These are phyloP conservation scores for Rhinoptilus africanus DNA, from an alignment of 2,113 vertebrate genomes.

Conservation along the genomic window DNA sequence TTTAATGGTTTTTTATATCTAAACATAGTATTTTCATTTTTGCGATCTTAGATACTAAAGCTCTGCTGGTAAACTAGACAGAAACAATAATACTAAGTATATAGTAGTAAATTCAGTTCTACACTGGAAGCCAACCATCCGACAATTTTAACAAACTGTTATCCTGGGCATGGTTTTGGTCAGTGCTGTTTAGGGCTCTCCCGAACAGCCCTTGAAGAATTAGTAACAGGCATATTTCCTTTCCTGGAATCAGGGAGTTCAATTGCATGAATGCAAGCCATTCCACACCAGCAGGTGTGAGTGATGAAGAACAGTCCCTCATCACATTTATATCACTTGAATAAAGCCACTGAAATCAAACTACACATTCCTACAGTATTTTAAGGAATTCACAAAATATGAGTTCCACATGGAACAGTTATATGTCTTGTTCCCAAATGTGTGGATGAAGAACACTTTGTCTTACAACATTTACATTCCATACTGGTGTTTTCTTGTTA, in stretches of 20 bases:
- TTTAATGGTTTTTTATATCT: neutral
- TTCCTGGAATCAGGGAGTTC: neutral
- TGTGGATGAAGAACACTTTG: neutral
- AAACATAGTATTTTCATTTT: neutral
- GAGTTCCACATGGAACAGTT: fast-evolving
- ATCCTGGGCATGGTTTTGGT: neutral
- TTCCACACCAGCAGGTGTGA: neutral
- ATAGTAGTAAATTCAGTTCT: neutral
- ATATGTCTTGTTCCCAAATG: neutral
- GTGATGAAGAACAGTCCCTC: neutral
- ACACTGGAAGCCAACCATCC: neutral
- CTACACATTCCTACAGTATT: neutral
- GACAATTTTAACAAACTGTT: neutral
- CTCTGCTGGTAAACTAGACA: neutral
- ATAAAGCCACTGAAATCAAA: neutral
- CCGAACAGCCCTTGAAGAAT: neutral
- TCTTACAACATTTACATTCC: neutral
- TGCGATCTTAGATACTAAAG: neutral
- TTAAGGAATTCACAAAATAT: neutral
- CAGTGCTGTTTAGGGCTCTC: neutral
- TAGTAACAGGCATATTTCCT: neutral
- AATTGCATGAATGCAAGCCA: neutral
- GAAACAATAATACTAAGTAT: neutral
- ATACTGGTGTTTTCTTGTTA: neutral
- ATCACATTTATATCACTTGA: neutral